Percentiles rank a stretch among this genome's conserved stretches.
Evolutionary conservation across 2,888 invertebrate genomes (phyloP).

Genomic region (Rambutsinella grinnellia): DNA sequence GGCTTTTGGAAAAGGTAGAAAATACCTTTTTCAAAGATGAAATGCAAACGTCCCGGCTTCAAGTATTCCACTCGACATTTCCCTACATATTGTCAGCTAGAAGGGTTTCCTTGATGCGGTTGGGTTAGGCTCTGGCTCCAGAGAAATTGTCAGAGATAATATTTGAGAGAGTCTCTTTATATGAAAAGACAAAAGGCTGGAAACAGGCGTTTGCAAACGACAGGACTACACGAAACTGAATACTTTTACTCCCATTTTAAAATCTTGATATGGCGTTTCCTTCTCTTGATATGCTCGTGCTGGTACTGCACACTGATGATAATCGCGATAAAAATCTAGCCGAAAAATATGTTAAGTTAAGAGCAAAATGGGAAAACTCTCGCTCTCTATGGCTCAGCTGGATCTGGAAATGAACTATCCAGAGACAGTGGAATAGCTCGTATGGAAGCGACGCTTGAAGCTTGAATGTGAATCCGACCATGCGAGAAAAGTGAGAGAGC

Average conservation of each 20-base stretch:
- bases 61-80: no score
- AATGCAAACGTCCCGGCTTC: neutral
- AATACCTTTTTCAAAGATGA: neutral
- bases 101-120: no score
- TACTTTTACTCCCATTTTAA: neutral
- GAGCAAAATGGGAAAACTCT: constrained; percentile 16
- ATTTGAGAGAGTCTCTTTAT: no score
- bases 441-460: neutral
- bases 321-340: neutral
- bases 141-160: no score
- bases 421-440: neutral
- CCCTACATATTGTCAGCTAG: no score
- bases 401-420: constrained; percentile 26
- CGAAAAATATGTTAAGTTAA: neutral
- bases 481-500: neutral
- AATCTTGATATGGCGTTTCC: neutral
- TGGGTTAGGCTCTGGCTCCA: no score
- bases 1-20: neutral
- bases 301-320: neutral
- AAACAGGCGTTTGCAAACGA: no score
- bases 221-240: no score
- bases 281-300: neutral
- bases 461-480: constrained; percentile 10
- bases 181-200: no score
- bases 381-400: constrained; percentile 21